Conservation (phyloP, 2,797 vertebrate genomes). For the Microchirus variegatus region DNA sequence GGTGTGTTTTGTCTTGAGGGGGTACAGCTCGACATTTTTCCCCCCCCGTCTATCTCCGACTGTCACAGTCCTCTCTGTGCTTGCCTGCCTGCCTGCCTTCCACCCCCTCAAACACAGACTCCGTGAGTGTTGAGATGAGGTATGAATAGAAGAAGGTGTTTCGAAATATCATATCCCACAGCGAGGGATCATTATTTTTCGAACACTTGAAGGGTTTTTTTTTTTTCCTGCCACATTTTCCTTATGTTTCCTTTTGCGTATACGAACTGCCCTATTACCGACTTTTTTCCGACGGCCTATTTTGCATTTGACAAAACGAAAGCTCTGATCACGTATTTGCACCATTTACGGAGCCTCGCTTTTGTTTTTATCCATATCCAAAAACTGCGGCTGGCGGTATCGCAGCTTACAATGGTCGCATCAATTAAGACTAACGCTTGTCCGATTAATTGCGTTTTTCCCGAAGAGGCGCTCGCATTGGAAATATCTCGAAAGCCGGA, state of each 20-base stretch:
- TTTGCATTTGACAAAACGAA: not conserved
- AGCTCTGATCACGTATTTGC: not conserved
- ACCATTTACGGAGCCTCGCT: no score
- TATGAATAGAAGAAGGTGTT: slow-evolving; percentile 52
- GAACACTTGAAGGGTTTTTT: slow-evolving; percentile 34
- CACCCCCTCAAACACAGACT: slow-evolving; percentile 41
- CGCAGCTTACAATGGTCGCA: no score
- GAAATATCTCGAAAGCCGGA: no score
- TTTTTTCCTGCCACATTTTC: slow-evolving; percentile 11
- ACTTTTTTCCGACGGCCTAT: not conserved
- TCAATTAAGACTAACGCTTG: no score
- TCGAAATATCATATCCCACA: slow-evolving; percentile 58
- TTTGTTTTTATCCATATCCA: no score
- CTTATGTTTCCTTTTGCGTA: slow-evolving; percentile 12
- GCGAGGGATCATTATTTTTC: slow-evolving; percentile 48
- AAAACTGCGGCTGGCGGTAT: no score
- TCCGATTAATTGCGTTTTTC: no score
- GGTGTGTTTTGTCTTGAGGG: slow-evolving; percentile 61
- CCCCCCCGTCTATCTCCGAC: slow-evolving; percentile 44
- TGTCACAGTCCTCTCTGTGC: slow-evolving; percentile 22
- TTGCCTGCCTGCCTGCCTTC: no score
- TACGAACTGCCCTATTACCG: slow-evolving; percentile 7
- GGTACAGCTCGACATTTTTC: slow-evolving; percentile 55
- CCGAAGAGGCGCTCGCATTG: no score
- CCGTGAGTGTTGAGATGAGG: slow-evolving; percentile 44